These are phyloP conservation scores for Epinotia demarniana DNA, from an alignment of 2,888 invertebrate genomes.

Conservation along the genomic window DNA sequence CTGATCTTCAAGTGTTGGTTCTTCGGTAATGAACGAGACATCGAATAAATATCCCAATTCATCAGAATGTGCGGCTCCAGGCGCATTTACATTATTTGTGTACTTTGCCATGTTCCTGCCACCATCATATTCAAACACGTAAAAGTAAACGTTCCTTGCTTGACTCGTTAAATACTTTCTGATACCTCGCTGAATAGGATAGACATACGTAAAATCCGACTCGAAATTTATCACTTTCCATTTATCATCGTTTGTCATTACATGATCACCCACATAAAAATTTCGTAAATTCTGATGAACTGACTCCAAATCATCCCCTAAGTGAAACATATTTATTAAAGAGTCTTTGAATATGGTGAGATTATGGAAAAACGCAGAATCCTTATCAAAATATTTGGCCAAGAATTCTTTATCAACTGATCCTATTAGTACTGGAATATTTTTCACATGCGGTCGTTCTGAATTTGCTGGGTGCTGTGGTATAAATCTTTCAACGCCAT, in stretches of 20 bases:
- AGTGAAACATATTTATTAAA: conserved; percentile 18
- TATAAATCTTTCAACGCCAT: conserved; percentile 27
- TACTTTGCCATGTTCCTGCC: conserved; percentile 60
- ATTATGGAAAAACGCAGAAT: conserved; percentile 22
- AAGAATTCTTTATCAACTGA: conserved; percentile 37
- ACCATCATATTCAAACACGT: conserved; percentile 64
- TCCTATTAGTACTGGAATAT: conserved; percentile 44
- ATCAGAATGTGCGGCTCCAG: conserved; percentile 57
- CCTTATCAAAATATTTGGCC: background rate
- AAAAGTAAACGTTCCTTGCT: conserved; percentile 57
- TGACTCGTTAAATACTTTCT: conserved; percentile 56
- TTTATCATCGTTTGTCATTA: conserved; percentile 33
- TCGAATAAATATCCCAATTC: conserved; percentile 63
- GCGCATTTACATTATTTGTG: conserved; percentile 46
- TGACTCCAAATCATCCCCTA: conserved; percentile 14
- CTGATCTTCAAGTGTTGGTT: conserved; percentile 37
- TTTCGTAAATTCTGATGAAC: conserved; percentile 24
- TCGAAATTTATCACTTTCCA: conserved; percentile 28
- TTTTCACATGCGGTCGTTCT: conserved; percentile 20
- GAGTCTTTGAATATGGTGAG: conserved; percentile 23
- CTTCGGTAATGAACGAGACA: conserved; percentile 42
- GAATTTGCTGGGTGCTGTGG: conserved; percentile 27
- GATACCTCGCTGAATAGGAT: conserved; percentile 56
- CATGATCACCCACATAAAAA: conserved; percentile 39
- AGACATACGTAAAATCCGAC: conserved; percentile 44